A percentile compares a stretch with the other conserved stretches of the same genome.
These are phyloP conservation scores for Blomia tropicalis DNA, from an alignment of 2,888 invertebrate species.

Conservation along the genomic window DNA sequence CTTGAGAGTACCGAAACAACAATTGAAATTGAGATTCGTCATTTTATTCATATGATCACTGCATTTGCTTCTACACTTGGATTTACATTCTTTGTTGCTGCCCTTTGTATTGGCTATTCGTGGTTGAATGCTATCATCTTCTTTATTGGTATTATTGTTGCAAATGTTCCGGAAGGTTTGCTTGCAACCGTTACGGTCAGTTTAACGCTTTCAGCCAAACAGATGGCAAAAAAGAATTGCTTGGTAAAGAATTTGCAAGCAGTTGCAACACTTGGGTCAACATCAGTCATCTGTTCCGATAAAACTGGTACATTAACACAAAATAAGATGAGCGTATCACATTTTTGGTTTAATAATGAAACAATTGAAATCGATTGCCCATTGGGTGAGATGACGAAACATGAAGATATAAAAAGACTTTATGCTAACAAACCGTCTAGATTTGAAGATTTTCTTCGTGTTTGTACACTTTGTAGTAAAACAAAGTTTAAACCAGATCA, in stretches of 20 bases:
- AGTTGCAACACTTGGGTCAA: slow-evolving; percentile 42
- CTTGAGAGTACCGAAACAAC: slow-evolving; percentile 40
- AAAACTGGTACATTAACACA: slow-evolving; percentile 53
- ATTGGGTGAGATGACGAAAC: not conserved
- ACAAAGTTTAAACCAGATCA: not conserved
- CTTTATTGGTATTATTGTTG: slow-evolving; percentile 11
- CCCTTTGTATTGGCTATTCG: not conserved
- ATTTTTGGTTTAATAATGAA: slow-evolving; percentile 35
- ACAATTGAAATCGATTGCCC: not conserved
- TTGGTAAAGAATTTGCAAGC: slow-evolving; percentile 51
- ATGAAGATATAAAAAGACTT: not conserved
- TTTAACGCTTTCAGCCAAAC: slow-evolving; percentile 43
- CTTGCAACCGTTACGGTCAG: slow-evolving; percentile 35
- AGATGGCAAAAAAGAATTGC: slow-evolving; percentile 62
- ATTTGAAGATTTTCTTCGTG: slow-evolving; percentile 14
- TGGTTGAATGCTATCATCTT: slow-evolving; percentile 4
- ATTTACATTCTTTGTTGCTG: slow-evolving; percentile 25
- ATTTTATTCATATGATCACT: slow-evolving; percentile 41
- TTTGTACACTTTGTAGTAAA: not conserved
- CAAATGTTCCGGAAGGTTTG: slow-evolving; percentile 26
- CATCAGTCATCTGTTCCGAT: slow-evolving; percentile 56
- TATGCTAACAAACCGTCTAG: not conserved
- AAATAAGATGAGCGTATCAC: slow-evolving; percentile 43
- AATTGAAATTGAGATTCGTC: slow-evolving; percentile 41
- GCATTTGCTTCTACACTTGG: slow-evolving; percentile 29